Evolutionary conservation across 2,797 vertebrate species (phyloP).

Genomic region (Lutjanus argentimaculatus): DNA sequence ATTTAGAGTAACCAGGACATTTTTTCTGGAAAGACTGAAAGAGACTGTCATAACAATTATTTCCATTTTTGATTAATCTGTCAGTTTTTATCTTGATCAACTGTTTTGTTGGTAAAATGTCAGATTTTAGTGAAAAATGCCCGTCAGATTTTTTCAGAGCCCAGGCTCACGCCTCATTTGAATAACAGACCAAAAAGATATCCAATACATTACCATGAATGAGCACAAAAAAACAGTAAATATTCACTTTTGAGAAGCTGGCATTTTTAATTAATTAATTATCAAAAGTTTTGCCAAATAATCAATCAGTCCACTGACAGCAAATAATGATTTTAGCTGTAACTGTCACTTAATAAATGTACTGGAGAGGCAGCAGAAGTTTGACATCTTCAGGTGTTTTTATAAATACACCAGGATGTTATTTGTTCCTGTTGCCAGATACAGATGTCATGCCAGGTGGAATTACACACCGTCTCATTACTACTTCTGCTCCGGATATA

Average conservation of each 20-base stretch:
- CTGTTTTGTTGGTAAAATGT: background rate
- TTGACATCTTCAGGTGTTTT: background rate
- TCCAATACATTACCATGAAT: background rate
- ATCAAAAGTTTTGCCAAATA: background rate
- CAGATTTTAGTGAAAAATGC: no score
- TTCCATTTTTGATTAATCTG: background rate
- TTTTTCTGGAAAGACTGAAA: background rate
- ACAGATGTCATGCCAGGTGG: conserved; percentile 28
- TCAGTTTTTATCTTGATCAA: background rate
- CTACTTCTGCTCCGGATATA: conserved; percentile 9
- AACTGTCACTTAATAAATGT: background rate
- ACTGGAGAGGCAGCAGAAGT: background rate
- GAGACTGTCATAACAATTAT: background rate
- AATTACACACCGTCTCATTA: conserved; percentile 1
- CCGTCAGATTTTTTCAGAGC: no score
- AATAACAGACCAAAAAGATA: background rate
- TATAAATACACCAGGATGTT: background rate
- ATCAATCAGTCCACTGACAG: background rate
- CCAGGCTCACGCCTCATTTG: background rate
- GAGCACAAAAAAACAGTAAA: background rate
- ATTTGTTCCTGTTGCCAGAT: conserved; percentile 6
- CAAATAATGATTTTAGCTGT: no score
- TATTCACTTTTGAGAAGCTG: background rate
- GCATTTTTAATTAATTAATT: background rate
- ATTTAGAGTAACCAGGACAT: background rate